A percentile compares a stretch with the other conserved stretches of the same genome.
These are phyloP conservation scores for Drosophila lacicola DNA, from an alignment of 2,888 invertebrate species.

Conservation along the genomic window DNA sequence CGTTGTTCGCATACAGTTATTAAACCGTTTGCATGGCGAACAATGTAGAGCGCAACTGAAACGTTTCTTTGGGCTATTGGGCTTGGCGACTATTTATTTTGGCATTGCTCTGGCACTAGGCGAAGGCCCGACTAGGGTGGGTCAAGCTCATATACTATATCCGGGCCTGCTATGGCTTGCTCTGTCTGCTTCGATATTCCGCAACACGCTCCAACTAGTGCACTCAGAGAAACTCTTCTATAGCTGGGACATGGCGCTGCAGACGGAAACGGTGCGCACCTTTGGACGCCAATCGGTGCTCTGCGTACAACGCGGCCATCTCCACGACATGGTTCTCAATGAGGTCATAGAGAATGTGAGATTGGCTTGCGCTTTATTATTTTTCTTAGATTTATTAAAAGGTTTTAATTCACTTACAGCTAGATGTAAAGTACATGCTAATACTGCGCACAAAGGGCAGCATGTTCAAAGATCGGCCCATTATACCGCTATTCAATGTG, in stretches of 20 bases:
- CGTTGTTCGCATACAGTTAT: constrained; percentile 70
- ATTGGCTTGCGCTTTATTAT: background rate
- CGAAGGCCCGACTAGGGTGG: constrained; percentile 6
- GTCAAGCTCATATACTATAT: constrained; percentile 47
- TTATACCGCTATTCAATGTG: constrained; percentile 84
- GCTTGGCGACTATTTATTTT: constrained; percentile 46
- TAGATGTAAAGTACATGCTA: constrained; percentile 84
- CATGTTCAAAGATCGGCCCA: constrained; percentile 78
- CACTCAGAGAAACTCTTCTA: constrained; percentile 68
- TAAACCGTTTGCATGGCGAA: constrained; percentile 58
- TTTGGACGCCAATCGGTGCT: constrained; percentile 73
- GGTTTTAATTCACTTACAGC: constrained; percentile 65
- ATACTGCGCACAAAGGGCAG: constrained; percentile 83
- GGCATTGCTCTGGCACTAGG: constrained; percentile 12
- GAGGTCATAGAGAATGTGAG: constrained; percentile 85
- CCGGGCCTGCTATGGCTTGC: constrained; percentile 30
- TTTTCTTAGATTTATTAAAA: constrained; percentile 5
- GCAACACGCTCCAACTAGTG: constrained; percentile 66
- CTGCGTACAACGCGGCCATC: constrained; percentile 82
- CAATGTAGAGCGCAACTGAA: constrained; percentile 56
- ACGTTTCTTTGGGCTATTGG: constrained; percentile 38
- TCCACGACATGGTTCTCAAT: constrained; percentile 85
- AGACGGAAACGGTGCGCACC: constrained; percentile 81
- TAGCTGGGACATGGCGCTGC: constrained; percentile 83
- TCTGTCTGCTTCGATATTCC: constrained; percentile 51